Evolutionary conservation across 2,888 invertebrate species (phyloP).

Genomic region (Trypoxylon attenuatum): DNA sequence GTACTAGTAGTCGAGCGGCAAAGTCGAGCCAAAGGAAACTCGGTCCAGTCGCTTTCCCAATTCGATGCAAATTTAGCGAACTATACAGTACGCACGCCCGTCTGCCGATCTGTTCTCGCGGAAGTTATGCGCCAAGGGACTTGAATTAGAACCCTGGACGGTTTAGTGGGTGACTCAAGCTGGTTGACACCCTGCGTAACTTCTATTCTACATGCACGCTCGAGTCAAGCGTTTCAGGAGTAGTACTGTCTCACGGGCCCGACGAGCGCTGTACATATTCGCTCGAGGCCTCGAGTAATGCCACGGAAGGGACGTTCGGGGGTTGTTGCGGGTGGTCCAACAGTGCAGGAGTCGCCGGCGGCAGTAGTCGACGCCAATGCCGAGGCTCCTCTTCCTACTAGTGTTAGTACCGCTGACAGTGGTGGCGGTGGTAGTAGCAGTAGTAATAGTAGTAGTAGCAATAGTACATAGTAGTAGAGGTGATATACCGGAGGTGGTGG

Average conservation of each 20-base stretch:
- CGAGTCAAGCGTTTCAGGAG: constrained; percentile 53
- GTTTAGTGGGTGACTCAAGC: constrained; percentile 8
- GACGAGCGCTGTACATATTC: constrained; percentile 36
- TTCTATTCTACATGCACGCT: constrained; percentile 68
- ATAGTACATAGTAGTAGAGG: no score
- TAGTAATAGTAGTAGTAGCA: background rate
- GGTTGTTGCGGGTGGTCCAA: constrained; percentile 2
- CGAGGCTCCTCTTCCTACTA: background rate
- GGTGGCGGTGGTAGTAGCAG: constrained; percentile 5
- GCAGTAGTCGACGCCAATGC: background rate
- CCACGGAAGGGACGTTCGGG: constrained; percentile 19
- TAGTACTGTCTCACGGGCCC: constrained; percentile 46
- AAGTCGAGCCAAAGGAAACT: no score
- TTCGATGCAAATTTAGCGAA: no score
- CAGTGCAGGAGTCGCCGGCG: background rate
- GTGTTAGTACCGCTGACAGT: background rate
- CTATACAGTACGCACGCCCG: no score
- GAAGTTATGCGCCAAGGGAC: no score
- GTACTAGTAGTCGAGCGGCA: no score
- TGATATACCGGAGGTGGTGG: constrained; percentile 3
- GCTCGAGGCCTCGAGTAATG: constrained; percentile 24
- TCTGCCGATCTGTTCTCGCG: no score
- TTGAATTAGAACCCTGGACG: no score
- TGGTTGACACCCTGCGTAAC: constrained; percentile 64
- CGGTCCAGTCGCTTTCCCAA: no score